phyloP scores from a whole-genome alignment of 2,113 vertebrate species.

The Atractosteus spatula region DNA sequence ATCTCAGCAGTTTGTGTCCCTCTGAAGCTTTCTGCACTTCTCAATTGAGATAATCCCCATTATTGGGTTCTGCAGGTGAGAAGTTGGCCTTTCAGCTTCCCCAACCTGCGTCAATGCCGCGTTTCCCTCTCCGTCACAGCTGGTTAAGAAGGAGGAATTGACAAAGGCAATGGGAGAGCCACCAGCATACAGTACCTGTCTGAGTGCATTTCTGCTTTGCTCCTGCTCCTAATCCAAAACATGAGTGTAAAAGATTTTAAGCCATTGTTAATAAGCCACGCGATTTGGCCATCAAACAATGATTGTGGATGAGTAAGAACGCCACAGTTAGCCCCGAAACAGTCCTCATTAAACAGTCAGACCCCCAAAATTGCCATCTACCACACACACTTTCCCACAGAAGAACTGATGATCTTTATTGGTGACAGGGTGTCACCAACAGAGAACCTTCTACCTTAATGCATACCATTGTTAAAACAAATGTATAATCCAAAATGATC shows the following conservation, averaged over 20 bases:
- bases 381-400: neutral
- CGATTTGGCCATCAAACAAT: too few species aligned
- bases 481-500: too few species aligned
- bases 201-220: slow-evolving; percentile 28
- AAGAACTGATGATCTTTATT: neutral
- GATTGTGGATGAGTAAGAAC: too few species aligned
- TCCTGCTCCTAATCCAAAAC: slow-evolving; percentile 44
- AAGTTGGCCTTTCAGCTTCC: neutral
- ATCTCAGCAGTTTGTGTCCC: too few species aligned
- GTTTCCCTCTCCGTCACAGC: neutral
- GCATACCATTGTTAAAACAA: too few species aligned
- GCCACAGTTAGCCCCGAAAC: neutral
- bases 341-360: slow-evolving; percentile 26
- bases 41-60: too few species aligned
- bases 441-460: too few species aligned
- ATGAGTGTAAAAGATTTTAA: slow-evolving; percentile 11
- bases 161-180: slow-evolving; percentile 5
- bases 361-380: too few species aligned
- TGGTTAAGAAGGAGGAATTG: slow-evolving; percentile 5
- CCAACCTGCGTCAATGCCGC: neutral
- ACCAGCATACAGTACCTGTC: slow-evolving; percentile 33
- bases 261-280: too few species aligned
- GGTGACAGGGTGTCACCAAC: too few species aligned
- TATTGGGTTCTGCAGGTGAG: neutral
- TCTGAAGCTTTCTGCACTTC: too few species aligned